Conservation (phyloP, 2,888 invertebrate species). For the Drosophila cognata region DNA sequence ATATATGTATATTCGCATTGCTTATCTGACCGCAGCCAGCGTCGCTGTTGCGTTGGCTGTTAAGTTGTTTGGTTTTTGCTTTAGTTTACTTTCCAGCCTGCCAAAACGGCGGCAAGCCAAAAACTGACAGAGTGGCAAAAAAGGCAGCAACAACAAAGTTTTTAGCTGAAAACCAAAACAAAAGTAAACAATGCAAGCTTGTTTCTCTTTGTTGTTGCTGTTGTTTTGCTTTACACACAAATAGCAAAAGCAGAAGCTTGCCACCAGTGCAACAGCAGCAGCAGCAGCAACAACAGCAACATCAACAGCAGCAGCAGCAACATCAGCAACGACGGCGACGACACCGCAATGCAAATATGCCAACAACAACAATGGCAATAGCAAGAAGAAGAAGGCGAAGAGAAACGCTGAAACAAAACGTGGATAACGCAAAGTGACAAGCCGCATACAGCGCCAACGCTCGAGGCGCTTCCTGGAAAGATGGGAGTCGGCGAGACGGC, state of each 20-base stretch:
- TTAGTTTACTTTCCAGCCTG: conserved; percentile 70
- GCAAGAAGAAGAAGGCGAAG: conserved; percentile 13
- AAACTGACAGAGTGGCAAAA: conserved; percentile 67
- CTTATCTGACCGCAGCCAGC: conserved; percentile 66
- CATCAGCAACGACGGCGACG: conserved; percentile 29
- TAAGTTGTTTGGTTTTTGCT: conserved; percentile 70
- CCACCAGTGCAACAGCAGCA: conserved; percentile 35
- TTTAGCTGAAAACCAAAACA: conserved; percentile 65
- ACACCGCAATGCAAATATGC: conserved; percentile 79
- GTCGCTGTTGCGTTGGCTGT: conserved; percentile 62
- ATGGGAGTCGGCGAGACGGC: conserved; percentile 31
- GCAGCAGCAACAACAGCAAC: conserved; percentile 19
- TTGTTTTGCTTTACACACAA: conserved; percentile 53
- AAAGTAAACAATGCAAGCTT: conserved; percentile 74
- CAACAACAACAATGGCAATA: conserved; percentile 44
- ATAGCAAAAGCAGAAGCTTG: conserved; percentile 56
- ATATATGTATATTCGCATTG: conserved; percentile 42
- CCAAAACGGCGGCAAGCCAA: conserved; percentile 59
- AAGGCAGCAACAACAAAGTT: conserved; percentile 52
- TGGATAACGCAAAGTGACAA: conserved; percentile 70
- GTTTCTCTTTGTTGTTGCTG: conserved; percentile 44
- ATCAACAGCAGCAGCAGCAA: conserved; percentile 22
- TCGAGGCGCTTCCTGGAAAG: conserved; percentile 59
- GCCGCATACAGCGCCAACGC: conserved; percentile 68
- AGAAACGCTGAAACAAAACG: conserved; percentile 57